A percentile compares a stretch with the other conserved stretches of the same genome.
phyloP scores from a whole-genome alignment of 2,888 invertebrate genomes.

The Aporophyla nigra region DNA sequence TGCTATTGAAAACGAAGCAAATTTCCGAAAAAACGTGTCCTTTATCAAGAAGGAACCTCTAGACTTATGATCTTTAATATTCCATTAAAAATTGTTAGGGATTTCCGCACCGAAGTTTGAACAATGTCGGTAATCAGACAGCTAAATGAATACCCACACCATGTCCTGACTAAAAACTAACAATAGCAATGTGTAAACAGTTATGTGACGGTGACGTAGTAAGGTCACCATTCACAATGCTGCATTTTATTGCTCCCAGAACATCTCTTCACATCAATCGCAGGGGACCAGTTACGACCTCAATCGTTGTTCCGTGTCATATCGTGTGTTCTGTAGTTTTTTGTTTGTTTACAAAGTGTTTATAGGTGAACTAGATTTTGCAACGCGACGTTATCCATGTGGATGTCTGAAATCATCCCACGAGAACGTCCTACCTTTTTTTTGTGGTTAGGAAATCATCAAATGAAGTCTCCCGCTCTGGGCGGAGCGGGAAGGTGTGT shows the following conservation, averaged over 20 bases:
- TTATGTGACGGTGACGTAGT: constrained; percentile 8
- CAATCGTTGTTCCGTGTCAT: constrained; percentile 30
- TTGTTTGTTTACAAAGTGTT: constrained; percentile 12
- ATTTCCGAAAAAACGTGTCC: too few relatives aligned
- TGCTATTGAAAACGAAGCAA: background rate
- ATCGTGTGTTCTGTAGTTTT: constrained; percentile 1
- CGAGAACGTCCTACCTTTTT: too few relatives aligned
- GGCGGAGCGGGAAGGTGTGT: too few relatives aligned
- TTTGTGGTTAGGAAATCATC: too few relatives aligned
- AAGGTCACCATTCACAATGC: background rate
- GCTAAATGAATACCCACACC: background rate
- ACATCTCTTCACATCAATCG: constrained; percentile 22
- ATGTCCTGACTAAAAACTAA: background rate
- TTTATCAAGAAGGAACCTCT: too few relatives aligned
- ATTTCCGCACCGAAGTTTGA: too few relatives aligned
- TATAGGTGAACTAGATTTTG: background rate
- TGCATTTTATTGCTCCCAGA: constrained; percentile 47
- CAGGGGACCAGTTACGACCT: constrained; percentile 28
- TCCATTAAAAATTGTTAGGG: background rate
- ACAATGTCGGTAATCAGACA: background rate
- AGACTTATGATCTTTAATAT: background rate
- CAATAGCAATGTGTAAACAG: background rate
- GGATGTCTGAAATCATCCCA: background rate
- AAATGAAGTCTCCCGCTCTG: too few relatives aligned
- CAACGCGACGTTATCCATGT: too few relatives aligned